These are phyloP conservation scores for Polyodon spathula DNA, from an alignment of 2,113 vertebrate genomes.

Conservation along the genomic window DNA sequence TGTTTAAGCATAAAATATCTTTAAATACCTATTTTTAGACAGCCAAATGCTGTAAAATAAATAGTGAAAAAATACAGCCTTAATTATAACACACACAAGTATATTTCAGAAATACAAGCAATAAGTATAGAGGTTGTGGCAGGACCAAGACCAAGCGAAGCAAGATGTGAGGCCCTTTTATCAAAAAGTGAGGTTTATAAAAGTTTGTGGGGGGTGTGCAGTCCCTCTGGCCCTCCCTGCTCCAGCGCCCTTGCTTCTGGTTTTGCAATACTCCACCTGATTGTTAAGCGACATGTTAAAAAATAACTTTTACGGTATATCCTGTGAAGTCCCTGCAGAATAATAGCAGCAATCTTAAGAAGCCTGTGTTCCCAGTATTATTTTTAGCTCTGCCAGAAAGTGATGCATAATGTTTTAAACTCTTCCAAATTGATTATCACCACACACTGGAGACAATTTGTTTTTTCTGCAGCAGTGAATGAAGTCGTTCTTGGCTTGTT, in stretches of 20 bases:
- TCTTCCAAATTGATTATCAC: slow-evolving; percentile 52
- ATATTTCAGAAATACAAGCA: no score
- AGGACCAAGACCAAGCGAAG: no score
- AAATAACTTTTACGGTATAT: not conserved
- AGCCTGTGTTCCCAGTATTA: slow-evolving; percentile 48
- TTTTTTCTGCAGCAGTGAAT: slow-evolving; percentile 23
- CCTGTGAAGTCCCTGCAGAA: slow-evolving; percentile 19
- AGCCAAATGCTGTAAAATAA: no score
- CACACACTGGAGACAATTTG: slow-evolving; percentile 42
- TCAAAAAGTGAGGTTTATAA: no score
- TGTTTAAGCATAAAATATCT: no score
- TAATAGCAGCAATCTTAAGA: slow-evolving; percentile 52
- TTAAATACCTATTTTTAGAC: no score
- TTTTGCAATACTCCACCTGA: not conserved
- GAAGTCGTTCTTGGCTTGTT: slow-evolving; percentile 30
- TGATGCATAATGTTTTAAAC: slow-evolving; percentile 42
- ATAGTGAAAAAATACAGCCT: no score
- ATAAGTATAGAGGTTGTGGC: no score
- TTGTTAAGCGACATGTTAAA: not conserved
- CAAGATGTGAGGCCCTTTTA: no score
- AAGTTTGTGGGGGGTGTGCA: no score
- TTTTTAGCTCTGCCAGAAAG: slow-evolving; percentile 20
- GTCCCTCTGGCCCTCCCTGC: not conserved
- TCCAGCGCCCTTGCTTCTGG: no score
- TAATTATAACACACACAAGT: no score